phyloP scores from a whole-genome alignment of 30 jellyfish, hydroid and myxozoan genomes.

The Aurelia coerulea region DNA sequence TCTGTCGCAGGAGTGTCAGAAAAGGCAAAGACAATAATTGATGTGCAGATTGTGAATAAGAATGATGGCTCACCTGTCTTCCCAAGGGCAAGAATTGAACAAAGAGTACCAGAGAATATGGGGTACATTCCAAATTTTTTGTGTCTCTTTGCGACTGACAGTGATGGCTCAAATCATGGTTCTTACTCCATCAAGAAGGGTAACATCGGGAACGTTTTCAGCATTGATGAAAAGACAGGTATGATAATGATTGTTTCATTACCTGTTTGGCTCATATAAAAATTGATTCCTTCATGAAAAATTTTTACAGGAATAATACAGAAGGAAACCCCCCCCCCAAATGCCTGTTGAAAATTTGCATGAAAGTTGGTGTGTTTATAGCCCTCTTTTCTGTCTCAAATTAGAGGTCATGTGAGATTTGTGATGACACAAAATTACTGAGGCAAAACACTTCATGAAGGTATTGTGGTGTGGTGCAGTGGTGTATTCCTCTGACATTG shows the following conservation, averaged over 20 bases:
- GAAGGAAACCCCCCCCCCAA: too few relatives aligned
- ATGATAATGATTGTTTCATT: not conserved
- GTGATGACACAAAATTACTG: too few relatives aligned
- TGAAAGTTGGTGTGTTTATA: too few relatives aligned
- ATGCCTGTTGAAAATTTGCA: too few relatives aligned
- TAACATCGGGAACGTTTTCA: slow-evolving; percentile 79
- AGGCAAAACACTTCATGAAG: too few relatives aligned
- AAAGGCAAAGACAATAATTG: slow-evolving; percentile 60
- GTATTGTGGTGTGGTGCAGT: too few relatives aligned
- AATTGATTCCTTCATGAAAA: too few relatives aligned
- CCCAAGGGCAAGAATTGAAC: slow-evolving; percentile 61
- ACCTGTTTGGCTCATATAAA: too few relatives aligned
- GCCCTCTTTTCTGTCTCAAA: too few relatives aligned
- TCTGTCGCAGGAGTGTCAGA: slow-evolving; percentile 50
- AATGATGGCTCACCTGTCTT: slow-evolving; percentile 88
- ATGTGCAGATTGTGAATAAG: slow-evolving; percentile 46
- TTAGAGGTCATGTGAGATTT: too few relatives aligned
- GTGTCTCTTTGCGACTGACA: slow-evolving; percentile 91
- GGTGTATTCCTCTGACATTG: too few relatives aligned
- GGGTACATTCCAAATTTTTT: slow-evolving; percentile 89
- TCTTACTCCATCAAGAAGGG: slow-evolving; percentile 83
- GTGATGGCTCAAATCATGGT: slow-evolving; percentile 78
- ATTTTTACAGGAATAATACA: too few relatives aligned
- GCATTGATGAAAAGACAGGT: slow-evolving; percentile 89
- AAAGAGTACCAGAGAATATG: slow-evolving; percentile 82